phyloP scores from a whole-genome alignment of 2,888 invertebrate genomes.

The Drosophila longiperda region DNA sequence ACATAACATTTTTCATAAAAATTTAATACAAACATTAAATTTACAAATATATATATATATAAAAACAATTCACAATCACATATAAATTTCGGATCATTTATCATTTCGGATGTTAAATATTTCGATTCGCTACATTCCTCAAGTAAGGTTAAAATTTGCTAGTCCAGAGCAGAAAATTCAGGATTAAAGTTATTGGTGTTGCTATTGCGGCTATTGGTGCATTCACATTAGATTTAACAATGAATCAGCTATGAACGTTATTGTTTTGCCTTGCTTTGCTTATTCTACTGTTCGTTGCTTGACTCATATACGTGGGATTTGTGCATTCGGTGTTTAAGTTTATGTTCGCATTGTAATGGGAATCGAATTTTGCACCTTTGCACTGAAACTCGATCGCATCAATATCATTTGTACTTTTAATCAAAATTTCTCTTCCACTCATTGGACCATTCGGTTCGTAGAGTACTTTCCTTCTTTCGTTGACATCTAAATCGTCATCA shows the following conservation, averaged over 20 bases:
- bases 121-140: constrained; percentile 76
- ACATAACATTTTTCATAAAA: constrained; percentile 78
- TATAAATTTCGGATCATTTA: constrained; percentile 70
- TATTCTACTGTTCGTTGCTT: constrained; percentile 15
- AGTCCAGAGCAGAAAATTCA: constrained; percentile 77
- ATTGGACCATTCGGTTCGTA: constrained; percentile 59
- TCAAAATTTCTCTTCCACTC: constrained; percentile 70
- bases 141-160: constrained; percentile 76
- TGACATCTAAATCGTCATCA: constrained; percentile 49
- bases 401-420: constrained; percentile 76
- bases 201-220: constrained; percentile 36
- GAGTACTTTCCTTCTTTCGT: constrained; percentile 36
- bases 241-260: constrained; percentile 65
- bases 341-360: constrained; percentile 25
- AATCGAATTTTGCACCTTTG: constrained; percentile 28
- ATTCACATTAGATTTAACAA: constrained; percentile 49
- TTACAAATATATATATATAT: constrained; percentile 75
- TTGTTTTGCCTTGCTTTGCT: constrained; percentile 18
- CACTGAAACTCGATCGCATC: constrained; percentile 75
- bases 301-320: constrained; percentile 33
- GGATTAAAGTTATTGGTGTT: constrained; percentile 68
- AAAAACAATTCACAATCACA: constrained; percentile 78
- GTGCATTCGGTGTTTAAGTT: constrained; percentile 20
- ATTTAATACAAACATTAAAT: constrained; percentile 79
- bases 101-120: constrained; percentile 76